Conservation (phyloP, 2,888 invertebrate species). For the Melanophora roralis region DNA sequence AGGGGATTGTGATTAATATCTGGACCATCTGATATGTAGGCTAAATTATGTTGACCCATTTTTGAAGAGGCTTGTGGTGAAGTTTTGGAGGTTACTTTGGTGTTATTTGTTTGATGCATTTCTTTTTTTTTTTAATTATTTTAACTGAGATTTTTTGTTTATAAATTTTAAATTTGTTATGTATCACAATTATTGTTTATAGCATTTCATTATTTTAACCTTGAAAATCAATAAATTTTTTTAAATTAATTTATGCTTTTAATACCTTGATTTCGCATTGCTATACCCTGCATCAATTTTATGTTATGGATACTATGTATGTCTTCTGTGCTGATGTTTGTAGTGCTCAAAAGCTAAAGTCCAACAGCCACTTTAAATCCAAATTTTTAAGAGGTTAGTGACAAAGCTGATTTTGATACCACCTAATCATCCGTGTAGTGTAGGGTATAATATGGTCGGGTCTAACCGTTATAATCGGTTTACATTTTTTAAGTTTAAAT, state of each 20-base stretch:
- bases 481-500: neutral
- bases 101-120: conserved; percentile 46
- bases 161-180: neutral
- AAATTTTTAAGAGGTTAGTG: too few relatives aligned
- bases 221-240: conserved; percentile 22
- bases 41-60: conserved; percentile 63
- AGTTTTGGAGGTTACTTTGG: conserved; percentile 7
- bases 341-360: too few relatives aligned
- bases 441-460: too few relatives aligned
- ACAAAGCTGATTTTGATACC: too few relatives aligned
- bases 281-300: too few relatives aligned
- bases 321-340: neutral
- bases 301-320: too few relatives aligned
- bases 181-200: neutral
- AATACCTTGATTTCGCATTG: too few relatives aligned
- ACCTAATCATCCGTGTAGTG: too few relatives aligned
- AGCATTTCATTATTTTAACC: conserved; percentile 34
- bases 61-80: conserved; percentile 64
- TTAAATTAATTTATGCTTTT: conserved; percentile 10
- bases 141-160: neutral
- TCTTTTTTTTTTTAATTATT: conserved; percentile 1
- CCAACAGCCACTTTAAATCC: too few relatives aligned
- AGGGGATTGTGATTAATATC: neutral
- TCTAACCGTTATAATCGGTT: too few relatives aligned
- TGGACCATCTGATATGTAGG: conserved; percentile 27